A percentile compares a stretch with the other conserved stretches of the same genome.
Evolutionary conservation across 2,888 invertebrate species (phyloP).

Genomic region (Periphyllus acericola): DNA sequence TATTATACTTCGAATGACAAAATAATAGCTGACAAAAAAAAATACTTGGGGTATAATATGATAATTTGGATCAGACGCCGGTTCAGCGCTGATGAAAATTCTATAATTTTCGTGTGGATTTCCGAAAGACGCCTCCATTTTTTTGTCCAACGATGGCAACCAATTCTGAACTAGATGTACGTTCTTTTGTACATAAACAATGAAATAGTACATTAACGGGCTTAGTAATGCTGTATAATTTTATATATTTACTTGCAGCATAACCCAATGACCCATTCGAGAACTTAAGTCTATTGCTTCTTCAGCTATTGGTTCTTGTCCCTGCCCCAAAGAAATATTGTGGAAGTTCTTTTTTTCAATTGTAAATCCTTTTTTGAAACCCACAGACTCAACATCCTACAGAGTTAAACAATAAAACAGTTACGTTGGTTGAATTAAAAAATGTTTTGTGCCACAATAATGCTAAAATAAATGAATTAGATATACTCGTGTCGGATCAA

Average conservation of each 20-base stretch:
- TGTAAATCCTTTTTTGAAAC: conserved; percentile 82
- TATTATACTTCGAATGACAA: background rate
- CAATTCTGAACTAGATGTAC: conserved; percentile 91
- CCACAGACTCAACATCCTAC: conserved; percentile 87
- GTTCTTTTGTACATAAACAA: conserved; percentile 71
- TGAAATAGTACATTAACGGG: background rate
- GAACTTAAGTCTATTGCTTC: conserved; percentile 83
- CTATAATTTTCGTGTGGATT: conserved; percentile 74
- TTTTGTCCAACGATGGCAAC: conserved; percentile 89
- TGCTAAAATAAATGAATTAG: background rate
- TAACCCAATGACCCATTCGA: conserved; percentile 88
- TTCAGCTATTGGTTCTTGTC: conserved; percentile 93
- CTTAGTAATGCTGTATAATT: background rate
- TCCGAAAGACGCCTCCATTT: conserved; percentile 83
- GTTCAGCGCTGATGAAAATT: conserved; percentile 89
- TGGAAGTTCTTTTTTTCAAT: conserved; percentile 86
- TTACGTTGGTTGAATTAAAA: background rate
- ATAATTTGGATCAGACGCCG: conserved; percentile 75
- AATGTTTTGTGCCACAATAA: background rate
- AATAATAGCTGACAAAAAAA: background rate
- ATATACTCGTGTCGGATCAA: conserved; percentile 85
- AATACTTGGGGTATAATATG: conserved; percentile 73
- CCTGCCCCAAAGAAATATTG: conserved; percentile 93
- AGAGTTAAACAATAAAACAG: background rate
- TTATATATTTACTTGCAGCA: conserved; percentile 72